Conservation (phyloP, 92 coral and sea anemone species). For the Parazoanthus darwini region DNA sequence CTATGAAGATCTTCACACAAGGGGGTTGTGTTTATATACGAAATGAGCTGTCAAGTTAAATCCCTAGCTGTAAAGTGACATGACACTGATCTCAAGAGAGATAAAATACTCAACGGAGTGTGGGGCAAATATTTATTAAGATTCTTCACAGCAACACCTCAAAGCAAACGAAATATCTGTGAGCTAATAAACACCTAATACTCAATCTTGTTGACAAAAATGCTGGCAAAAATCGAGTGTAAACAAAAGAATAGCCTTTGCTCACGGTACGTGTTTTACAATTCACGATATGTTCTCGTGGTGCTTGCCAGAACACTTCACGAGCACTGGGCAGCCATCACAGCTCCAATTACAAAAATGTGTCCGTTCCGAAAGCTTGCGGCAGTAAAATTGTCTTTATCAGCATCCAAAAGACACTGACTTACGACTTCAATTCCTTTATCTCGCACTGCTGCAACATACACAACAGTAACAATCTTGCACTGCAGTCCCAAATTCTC, state of each 20-base stretch:
- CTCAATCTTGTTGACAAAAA: constrained; percentile 10
- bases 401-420: constrained; percentile 69
- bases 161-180: constrained; percentile 5
- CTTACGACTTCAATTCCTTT: constrained; percentile 77
- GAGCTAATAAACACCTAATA: not conserved
- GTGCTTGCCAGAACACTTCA: not conserved
- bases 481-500: constrained; percentile 61
- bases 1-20: not conserved
- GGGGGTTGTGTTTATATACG: constrained; percentile 12
- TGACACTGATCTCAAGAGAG: constrained; percentile 19
- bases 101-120: not conserved
- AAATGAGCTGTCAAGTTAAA: not conserved
- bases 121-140: constrained; percentile 22
- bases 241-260: not conserved
- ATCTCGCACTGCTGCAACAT: constrained; percentile 83
- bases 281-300: not conserved
- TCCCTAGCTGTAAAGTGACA: not conserved
- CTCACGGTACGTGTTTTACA: not conserved
- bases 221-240: not conserved
- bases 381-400: constrained; percentile 78
- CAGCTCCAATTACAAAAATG: constrained; percentile 74
- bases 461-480: constrained; percentile 79
- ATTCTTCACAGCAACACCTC: not conserved
- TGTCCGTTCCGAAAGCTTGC: constrained; percentile 84
- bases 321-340: constrained; percentile 59